A percentile compares a stretch with the other conserved stretches of the same genome.
These are phyloP conservation scores for Cathartes aura DNA, from an alignment of 2,113 vertebrate species.

Conservation along the genomic window DNA sequence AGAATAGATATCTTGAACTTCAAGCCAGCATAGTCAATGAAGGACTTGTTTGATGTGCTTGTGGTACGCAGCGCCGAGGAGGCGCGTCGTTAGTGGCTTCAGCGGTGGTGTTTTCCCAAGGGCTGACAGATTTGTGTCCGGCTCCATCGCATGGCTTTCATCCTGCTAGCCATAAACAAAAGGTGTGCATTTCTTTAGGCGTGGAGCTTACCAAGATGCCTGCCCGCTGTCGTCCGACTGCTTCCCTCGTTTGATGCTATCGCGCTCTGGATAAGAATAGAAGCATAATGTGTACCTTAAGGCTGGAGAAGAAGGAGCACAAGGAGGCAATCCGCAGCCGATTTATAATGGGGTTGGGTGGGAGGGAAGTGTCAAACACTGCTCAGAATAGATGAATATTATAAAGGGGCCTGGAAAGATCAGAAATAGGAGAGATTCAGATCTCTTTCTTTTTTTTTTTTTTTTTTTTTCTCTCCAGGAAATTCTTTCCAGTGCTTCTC, in stretches of 20 bases:
- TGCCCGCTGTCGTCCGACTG: rapidly evolving
- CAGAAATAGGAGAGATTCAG: background rate
- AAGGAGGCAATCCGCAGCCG: background rate
- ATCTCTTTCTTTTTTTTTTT: background rate
- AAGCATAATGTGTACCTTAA: constrained; percentile 28
- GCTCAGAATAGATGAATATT: constrained; percentile 38
- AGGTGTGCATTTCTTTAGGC: constrained; percentile 51
- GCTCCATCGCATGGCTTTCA: background rate
- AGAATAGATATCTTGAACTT: constrained; percentile 11
- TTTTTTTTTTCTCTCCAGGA: background rate
- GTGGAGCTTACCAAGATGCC: background rate
- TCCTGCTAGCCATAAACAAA: constrained; percentile 39
- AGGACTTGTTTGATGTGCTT: constrained; percentile 45
- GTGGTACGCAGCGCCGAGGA: background rate
- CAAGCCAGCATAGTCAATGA: constrained; percentile 65
- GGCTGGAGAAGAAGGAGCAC: constrained; percentile 11
- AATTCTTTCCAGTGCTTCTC: background rate
- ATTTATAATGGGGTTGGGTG: background rate
- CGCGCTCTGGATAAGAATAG: background rate
- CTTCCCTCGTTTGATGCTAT: constrained; percentile 5
- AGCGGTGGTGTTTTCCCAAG: background rate
- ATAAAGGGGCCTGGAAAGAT: background rate
- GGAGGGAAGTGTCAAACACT: constrained; percentile 28
- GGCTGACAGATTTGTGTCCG: background rate
- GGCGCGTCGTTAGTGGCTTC: background rate